Conservation (phyloP, 2,797 vertebrate species). For the Malacoctenus gilli region DNA sequence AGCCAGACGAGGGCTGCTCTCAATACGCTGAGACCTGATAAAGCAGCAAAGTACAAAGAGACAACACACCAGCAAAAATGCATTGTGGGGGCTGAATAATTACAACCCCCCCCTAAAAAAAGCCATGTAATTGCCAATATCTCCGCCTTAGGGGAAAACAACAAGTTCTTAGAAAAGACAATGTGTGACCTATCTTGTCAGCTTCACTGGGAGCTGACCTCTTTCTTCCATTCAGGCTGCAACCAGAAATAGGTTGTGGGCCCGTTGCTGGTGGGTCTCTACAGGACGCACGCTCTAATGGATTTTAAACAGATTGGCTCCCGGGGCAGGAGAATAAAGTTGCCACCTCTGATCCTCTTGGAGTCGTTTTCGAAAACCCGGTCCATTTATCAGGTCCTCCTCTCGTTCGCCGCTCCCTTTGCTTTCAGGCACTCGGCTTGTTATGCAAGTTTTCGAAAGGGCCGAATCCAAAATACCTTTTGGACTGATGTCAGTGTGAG, state of each 20-base stretch:
- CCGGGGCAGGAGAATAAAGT: conserved; percentile 45
- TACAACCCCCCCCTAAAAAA: not conserved
- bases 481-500: no score
- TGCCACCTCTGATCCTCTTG: conserved; percentile 45
- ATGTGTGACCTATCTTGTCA: conserved; percentile 57
- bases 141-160: conserved; percentile 8
- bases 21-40: no score
- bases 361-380: conserved; percentile 42
- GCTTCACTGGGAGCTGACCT: conserved; percentile 64
- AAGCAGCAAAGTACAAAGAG: not conserved
- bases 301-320: conserved; percentile 67
- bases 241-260: conserved; percentile 63
- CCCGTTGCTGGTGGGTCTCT: conserved; percentile 60
- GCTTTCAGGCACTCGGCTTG: no score
- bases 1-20: no score
- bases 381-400: conserved; percentile 52
- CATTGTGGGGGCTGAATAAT: not conserved
- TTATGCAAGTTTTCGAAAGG: no score
- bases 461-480: no score
- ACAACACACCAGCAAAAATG: not conserved
- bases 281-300: conserved; percentile 63
- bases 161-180: conserved; percentile 34
- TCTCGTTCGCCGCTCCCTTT: no score
- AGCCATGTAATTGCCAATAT: conserved; percentile 2
- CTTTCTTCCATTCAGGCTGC: conserved; percentile 49